These are phyloP conservation scores for Phymorhynchus buccinoides DNA, from an alignment of 1,140 invertebrate genomes.

Conservation along the genomic window DNA sequence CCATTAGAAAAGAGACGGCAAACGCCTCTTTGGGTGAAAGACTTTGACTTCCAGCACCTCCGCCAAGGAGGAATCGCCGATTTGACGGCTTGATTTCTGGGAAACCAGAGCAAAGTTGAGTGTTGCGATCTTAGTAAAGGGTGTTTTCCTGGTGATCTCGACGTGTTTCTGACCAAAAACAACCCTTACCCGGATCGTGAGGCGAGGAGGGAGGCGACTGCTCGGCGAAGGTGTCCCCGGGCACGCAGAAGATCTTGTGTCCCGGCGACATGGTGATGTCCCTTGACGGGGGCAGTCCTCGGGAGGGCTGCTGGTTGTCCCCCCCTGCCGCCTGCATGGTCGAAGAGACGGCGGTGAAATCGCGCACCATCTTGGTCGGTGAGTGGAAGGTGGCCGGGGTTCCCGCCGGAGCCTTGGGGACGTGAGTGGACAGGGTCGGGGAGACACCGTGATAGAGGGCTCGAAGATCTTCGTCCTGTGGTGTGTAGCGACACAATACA, in stretches of 20 bases:
- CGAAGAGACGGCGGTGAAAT: conserved; percentile 31
- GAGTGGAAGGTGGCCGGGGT: conserved; percentile 55
- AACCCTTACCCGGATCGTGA: neutral
- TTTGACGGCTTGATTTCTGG: too few species aligned
- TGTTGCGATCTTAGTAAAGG: too few species aligned
- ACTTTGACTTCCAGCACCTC: too few species aligned
- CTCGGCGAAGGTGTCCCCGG: conserved; percentile 2
- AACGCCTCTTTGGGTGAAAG: too few species aligned
- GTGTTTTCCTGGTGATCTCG: too few species aligned
- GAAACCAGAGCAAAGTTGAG: too few species aligned
- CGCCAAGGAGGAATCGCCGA: too few species aligned
- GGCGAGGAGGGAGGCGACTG: conserved; percentile 8
- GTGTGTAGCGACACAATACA: too few species aligned
- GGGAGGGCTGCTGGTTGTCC: too few species aligned
- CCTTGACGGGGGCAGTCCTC: neutral
- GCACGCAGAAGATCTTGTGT: conserved; percentile 21
- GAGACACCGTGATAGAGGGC: conserved; percentile 43
- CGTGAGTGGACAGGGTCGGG: conserved; percentile 52
- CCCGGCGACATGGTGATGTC: conserved; percentile 35
- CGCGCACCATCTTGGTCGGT: conserved; percentile 44
- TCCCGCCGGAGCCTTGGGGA: conserved; percentile 56
- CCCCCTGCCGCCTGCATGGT: neutral
- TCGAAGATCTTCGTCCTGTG: too few species aligned
- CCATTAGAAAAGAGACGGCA: too few species aligned
- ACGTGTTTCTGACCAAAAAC: too few species aligned